phyloP scores from a whole-genome alignment of 2,888 invertebrate species.

The Callosobruchus maculatus region DNA sequence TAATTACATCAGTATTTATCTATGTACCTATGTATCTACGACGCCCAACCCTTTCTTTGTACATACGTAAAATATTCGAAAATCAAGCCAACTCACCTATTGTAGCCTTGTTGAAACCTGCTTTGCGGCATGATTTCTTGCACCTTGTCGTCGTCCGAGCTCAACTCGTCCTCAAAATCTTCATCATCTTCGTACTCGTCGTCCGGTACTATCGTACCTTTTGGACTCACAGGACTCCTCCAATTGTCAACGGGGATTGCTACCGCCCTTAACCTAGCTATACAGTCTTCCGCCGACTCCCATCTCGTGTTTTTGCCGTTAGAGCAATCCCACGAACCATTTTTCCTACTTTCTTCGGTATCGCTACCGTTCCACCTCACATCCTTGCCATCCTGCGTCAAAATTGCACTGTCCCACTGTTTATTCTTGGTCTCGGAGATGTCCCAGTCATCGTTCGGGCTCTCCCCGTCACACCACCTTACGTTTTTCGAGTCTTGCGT shows the following conservation, averaged over 20 bases:
- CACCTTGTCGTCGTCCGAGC: constrained; percentile 54
- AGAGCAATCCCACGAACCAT: not conserved
- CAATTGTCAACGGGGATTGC: constrained; percentile 63
- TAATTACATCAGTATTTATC: no score
- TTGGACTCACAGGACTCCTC: constrained; percentile 49
- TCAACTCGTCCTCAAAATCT: constrained; percentile 60
- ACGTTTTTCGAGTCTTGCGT: not conserved
- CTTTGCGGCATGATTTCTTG: constrained; percentile 34
- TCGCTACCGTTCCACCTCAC: not conserved
- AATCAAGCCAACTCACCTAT: constrained; percentile 17
- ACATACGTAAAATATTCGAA: no score
- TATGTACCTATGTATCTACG: no score
- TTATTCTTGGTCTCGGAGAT: not conserved
- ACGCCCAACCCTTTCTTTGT: no score
- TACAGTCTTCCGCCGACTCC: constrained; percentile 51
- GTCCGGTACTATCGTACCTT: constrained; percentile 42
- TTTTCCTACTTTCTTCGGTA: not conserved
- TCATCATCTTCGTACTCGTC: constrained; percentile 59
- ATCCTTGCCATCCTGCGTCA: not conserved
- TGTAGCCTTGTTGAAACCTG: constrained; percentile 15
- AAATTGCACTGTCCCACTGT: not conserved
- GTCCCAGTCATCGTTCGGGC: not conserved
- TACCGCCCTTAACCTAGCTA: constrained; percentile 67
- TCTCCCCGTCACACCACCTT: not conserved
- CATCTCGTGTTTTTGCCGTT: not conserved